phyloP scores from a whole-genome alignment of 2,888 invertebrate genomes.

The Fragum whitleyi region DNA sequence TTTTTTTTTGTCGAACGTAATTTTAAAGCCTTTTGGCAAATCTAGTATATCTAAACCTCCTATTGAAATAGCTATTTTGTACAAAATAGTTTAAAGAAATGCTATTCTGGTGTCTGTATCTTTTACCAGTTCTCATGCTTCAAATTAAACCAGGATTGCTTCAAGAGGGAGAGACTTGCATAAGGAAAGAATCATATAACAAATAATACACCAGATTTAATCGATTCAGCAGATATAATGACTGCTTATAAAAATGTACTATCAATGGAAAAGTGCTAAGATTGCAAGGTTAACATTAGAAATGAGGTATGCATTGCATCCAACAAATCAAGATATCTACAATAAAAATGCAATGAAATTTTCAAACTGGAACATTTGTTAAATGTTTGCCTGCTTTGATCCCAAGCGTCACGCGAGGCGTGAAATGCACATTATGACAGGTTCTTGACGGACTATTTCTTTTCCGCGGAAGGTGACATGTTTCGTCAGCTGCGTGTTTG shows the following conservation, averaged over 20 bases:
- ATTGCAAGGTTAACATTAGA: conserved; percentile 13
- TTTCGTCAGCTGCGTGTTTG: conserved; percentile 68
- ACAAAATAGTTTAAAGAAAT: too few species aligned
- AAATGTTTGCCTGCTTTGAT: conserved; percentile 29
- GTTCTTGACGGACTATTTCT: conserved; percentile 59
- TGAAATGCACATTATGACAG: conserved; percentile 50
- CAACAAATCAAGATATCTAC: conserved; percentile 25
- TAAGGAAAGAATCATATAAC: not conserved
- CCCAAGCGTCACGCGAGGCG: conserved; percentile 22
- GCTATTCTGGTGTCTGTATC: too few species aligned
- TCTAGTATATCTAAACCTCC: too few species aligned
- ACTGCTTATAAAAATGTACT: conserved; percentile 6
- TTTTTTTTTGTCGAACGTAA: too few species aligned
- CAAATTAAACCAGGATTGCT: too few species aligned
- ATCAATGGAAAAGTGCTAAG: conserved; percentile 3
- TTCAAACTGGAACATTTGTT: conserved; percentile 29
- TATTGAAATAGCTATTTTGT: too few species aligned
- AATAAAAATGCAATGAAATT: conserved; percentile 26
- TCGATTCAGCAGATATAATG: not conserved
- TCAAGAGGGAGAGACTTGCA: too few species aligned
- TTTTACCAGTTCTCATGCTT: too few species aligned
- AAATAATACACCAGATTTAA: not conserved
- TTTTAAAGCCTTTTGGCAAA: too few species aligned
- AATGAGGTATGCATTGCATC: conserved; percentile 22
- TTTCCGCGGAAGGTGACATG: conserved; percentile 60